phyloP scores from a whole-genome alignment of 2,888 invertebrate species.

The Melangyna quadrimaculata region DNA sequence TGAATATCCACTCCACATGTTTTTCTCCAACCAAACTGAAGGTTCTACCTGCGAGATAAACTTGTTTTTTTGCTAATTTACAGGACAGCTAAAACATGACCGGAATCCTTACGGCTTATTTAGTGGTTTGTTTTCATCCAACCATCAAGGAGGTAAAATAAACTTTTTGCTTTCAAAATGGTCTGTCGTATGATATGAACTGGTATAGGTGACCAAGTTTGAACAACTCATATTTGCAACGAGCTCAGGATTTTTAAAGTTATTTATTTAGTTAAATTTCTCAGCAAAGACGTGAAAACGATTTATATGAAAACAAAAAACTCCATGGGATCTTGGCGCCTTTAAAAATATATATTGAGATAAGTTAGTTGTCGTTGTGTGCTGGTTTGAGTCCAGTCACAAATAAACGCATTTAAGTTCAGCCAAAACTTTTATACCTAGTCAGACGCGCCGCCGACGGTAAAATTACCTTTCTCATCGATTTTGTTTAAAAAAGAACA shows the following conservation, averaged over 20 bases:
- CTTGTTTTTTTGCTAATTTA: slow-evolving; percentile 71
- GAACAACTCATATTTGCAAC: not conserved
- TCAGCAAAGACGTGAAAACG: not conserved
- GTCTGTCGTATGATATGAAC: slow-evolving; percentile 47
- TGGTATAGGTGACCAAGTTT: not conserved
- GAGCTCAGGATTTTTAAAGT: not conserved
- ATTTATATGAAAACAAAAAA: not conserved
- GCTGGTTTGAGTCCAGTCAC: not conserved
- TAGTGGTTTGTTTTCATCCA: slow-evolving; percentile 63
- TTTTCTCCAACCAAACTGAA: slow-evolving; percentile 31
- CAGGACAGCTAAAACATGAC: slow-evolving; percentile 70
- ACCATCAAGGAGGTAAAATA: slow-evolving; percentile 43
- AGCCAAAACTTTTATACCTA: too few species aligned
- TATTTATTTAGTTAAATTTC: not conserved
- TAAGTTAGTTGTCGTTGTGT: too few species aligned
- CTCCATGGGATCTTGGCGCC: not conserved
- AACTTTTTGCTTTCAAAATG: slow-evolving; percentile 51
- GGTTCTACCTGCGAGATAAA: slow-evolving; percentile 57
- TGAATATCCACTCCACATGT: slow-evolving; percentile 62
- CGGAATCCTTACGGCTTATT: slow-evolving; percentile 70
- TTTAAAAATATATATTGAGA: not conserved
- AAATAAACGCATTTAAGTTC: not conserved
- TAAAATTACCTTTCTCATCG: too few species aligned
- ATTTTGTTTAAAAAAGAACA: too few species aligned
- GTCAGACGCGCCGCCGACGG: too few species aligned